A percentile compares a stretch with the other conserved stretches of the same genome.
Conservation (phyloP, 2,113 vertebrate species). For the Odontesthes bonariensis region DNA sequence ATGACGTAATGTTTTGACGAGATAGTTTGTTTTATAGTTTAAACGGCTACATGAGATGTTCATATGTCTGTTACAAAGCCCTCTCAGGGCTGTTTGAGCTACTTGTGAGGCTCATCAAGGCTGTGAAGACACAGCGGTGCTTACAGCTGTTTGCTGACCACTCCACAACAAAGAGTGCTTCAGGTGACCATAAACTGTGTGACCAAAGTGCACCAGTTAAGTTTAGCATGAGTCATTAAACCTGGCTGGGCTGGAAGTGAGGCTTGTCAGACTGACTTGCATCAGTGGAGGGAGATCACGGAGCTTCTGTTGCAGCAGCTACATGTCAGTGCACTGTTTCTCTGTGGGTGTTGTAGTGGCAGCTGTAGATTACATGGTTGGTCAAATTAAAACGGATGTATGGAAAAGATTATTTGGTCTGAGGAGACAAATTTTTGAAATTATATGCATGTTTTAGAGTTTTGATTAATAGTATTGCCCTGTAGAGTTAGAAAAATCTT, state of each 20-base stretch:
- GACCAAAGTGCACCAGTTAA: slow-evolving; percentile 49
- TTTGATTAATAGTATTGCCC: too few relatives aligned
- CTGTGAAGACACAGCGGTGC: slow-evolving; percentile 38
- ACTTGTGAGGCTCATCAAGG: slow-evolving; percentile 29
- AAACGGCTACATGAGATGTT: slow-evolving; percentile 3
- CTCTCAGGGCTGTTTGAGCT: slow-evolving; percentile 34
- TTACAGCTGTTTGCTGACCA: slow-evolving; percentile 73
- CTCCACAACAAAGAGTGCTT: slow-evolving; percentile 64
- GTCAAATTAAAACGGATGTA: too few relatives aligned
- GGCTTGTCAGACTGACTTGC: neutral
- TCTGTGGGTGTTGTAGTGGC: neutral
- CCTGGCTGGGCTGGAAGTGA: slow-evolving; percentile 37
- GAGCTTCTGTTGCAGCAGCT: neutral
- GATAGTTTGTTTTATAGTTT: slow-evolving; percentile 10
- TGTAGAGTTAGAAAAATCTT: too few relatives aligned
- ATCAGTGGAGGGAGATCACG: neutral
- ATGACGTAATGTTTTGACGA: slow-evolving; percentile 17
- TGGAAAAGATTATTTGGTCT: too few relatives aligned
- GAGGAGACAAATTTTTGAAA: too few relatives aligned
- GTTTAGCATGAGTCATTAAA: slow-evolving; percentile 63
- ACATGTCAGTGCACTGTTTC: neutral
- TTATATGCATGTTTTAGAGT: too few relatives aligned
- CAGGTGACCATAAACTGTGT: slow-evolving; percentile 65
- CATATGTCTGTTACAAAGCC: slow-evolving; percentile 22
- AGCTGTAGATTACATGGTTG: too few relatives aligned